Conservation (phyloP, 2,888 invertebrate genomes). For the Brenthis hecate region DNA sequence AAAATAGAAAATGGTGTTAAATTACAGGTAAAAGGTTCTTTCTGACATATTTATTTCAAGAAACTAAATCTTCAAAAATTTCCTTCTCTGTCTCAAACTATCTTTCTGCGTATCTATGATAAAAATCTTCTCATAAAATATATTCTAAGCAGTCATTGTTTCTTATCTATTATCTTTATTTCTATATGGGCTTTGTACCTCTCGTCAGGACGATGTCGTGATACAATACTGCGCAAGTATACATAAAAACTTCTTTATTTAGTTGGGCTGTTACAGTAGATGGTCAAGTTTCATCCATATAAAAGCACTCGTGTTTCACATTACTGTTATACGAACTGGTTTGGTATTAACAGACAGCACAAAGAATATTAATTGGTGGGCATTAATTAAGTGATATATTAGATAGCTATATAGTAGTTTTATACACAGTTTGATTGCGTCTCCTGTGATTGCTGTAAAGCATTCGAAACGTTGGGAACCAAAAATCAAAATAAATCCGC, state of each 20-base stretch:
- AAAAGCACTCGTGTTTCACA: slow-evolving; percentile 8
- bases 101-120: no score
- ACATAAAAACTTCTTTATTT: slow-evolving; percentile 6
- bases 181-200: neutral
- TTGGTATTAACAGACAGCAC: neutral
- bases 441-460: no score
- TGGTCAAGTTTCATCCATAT: slow-evolving; percentile 2
- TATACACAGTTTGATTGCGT: no score
- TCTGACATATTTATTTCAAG: no score
- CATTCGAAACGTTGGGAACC: no score
- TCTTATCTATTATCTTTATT: neutral
- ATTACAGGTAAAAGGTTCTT: no score
- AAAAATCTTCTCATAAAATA: no score
- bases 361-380: neutral
- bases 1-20: no score
- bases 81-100: no score
- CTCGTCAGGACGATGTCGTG: neutral
- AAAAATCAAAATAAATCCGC: no score
- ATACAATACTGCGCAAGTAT: neutral
- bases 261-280: slow-evolving; percentile 2
- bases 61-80: no score
- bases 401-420: neutral
- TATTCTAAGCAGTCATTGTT: neutral
- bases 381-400: neutral
- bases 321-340: neutral